Conservation (phyloP, 2,113 vertebrate species). For the Chaenocephalus aceratus region DNA sequence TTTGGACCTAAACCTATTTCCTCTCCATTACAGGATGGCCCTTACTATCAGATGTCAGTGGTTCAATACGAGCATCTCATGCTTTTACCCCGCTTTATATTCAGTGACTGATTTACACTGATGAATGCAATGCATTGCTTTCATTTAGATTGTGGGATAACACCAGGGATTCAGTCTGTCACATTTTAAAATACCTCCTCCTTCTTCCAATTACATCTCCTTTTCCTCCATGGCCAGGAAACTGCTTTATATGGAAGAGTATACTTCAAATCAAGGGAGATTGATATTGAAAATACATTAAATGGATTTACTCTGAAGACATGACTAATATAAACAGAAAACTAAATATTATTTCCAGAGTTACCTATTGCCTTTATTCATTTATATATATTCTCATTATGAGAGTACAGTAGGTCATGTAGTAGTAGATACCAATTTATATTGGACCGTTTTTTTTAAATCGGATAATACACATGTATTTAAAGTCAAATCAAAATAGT, state of each 20-base stretch:
- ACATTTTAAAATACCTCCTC: background rate
- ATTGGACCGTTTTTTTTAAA: background rate
- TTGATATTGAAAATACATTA: background rate
- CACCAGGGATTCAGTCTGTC: slow-evolving; percentile 5
- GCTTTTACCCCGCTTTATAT: slow-evolving; percentile 3
- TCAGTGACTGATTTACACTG: slow-evolving; percentile 13
- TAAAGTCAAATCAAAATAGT: background rate
- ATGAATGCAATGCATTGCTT: slow-evolving; percentile 1
- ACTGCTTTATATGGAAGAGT: slow-evolving; percentile 1
- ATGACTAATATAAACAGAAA: background rate
- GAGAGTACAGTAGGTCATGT: background rate
- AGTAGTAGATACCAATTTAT: background rate
- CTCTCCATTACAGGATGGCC: background rate
- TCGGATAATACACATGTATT: background rate
- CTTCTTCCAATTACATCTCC: background rate
- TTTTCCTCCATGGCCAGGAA: background rate
- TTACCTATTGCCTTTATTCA: background rate
- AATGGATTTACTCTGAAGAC: background rate
- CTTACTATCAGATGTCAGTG: slow-evolving; percentile 6
- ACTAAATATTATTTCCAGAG: background rate
- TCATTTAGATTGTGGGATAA: background rate
- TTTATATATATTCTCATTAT: background rate
- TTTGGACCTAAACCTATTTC: slow-evolving; percentile 1
- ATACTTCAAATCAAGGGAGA: background rate
- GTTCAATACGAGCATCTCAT: background rate